A percentile compares a stretch with the other conserved stretches of the same genome.
These are phyloP conservation scores for Heliconius ismenius DNA, from an alignment of 2,888 invertebrate genomes.

Conservation along the genomic window DNA sequence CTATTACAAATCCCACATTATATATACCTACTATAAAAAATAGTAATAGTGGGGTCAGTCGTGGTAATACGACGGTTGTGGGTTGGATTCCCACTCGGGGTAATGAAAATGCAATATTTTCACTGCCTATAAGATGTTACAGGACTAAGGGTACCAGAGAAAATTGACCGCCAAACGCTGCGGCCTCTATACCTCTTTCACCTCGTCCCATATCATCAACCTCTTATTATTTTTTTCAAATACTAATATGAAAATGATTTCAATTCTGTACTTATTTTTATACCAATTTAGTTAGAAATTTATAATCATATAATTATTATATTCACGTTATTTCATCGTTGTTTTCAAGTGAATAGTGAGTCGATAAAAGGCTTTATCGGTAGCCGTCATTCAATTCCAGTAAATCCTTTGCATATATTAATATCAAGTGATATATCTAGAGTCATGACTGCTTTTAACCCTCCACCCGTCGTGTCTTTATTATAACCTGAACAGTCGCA, in stretches of 20 bases:
- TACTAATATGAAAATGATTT: not conserved
- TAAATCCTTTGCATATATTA: constrained; percentile 53
- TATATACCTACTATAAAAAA: not conserved
- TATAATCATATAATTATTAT: not conserved
- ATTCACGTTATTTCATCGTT: constrained; percentile 37
- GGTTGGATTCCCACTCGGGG: too few relatives aligned
- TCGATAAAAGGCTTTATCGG: constrained; percentile 63
- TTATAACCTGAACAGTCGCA: too few relatives aligned
- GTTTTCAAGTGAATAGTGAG: constrained; percentile 57
- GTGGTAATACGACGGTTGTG: too few relatives aligned
- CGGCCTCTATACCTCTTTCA: not conserved
- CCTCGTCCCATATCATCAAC: not conserved
- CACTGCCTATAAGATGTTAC: too few relatives aligned
- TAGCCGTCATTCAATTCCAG: constrained; percentile 58
- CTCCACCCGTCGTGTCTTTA: too few relatives aligned
- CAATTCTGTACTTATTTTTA: not conserved
- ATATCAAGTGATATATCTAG: constrained; percentile 47
- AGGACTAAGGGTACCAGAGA: too few relatives aligned
- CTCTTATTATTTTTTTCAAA: not conserved
- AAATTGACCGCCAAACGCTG: not conserved
- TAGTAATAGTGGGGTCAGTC: not conserved
- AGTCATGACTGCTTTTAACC: constrained; percentile 47
- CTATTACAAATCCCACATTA: constrained; percentile 10
- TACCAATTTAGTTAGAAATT: not conserved
- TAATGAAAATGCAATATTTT: too few relatives aligned